Base-by-base conservation (phyloP, 2,888 invertebrate species). In the Parnassius smintheus region DNA sequence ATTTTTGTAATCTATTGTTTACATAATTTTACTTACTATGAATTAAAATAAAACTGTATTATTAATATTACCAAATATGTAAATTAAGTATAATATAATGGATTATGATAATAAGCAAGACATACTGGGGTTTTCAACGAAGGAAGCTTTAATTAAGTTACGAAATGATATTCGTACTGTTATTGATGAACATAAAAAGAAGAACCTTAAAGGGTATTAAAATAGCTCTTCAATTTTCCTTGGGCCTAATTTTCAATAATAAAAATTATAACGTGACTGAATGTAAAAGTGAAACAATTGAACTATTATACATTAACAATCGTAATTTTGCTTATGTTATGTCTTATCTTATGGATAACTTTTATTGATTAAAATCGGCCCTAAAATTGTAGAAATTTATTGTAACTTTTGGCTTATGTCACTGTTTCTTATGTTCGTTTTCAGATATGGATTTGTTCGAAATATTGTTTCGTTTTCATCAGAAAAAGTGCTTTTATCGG, bases 131-230 rank as follows among this genome's bases (percentile, higher is more conserved):
- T 89, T 95, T 70, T 92, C 94, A 53, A 96, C 96, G 11, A 90
- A 91, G 75, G 93, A 94, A 66, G 96, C 96, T 35, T 82, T 97
- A 62, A 88, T 93, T 68, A 94, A 93, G 75, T 91, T 97, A 65
- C 93, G 95, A 72, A 93, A 94, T 72, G 96, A 96, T 79, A 95
- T 97, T 70, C 91, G 92, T 69, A 83, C 84, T 67, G 93, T 95
- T 65, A 86, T 96, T 64, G 83, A 91, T 54, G 94, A 94, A 66
- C 94, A 94, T 78, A 93, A 94, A 81, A 86, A 93, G 70, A 94
- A 93, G 67, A 92, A 91, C 77, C 76, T 81, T 55, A 76, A 80
- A 78, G 83, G 85, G 93, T 91, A 74, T 91, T 64, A 56, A 35
- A 35, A 35, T 35, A 35, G 35, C 35, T 35, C 4, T 35, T 35